Evolutionary conservation across 2,113 vertebrate genomes (phyloP).

Genomic region (Solea senegalensis): DNA sequence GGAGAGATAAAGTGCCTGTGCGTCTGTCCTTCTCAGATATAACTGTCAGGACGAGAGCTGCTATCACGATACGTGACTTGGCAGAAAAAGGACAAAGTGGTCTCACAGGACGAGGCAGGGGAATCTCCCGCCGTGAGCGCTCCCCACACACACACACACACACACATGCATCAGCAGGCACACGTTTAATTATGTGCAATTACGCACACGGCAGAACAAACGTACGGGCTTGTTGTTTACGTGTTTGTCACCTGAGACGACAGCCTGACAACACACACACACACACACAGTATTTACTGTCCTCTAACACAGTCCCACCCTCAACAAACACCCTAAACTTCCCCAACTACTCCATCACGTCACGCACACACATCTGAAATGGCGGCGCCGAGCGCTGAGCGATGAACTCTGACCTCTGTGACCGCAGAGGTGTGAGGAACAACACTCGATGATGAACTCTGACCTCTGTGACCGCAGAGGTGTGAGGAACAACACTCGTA

Average conservation of each 20-base stretch:
- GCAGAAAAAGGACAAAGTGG: constrained; percentile 89
- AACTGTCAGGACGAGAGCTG: constrained; percentile 98
- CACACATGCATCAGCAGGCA: neutral
- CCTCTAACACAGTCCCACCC: constrained; percentile 86
- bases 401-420: constrained; percentile 89
- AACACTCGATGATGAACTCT: constrained; percentile 86
- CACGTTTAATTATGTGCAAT: constrained; percentile 20
- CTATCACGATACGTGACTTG: constrained; percentile 96
- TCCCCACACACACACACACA: constrained; percentile 14
- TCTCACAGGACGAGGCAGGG: constrained; percentile 93
- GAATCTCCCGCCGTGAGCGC: constrained; percentile 33
- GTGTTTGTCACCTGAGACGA: neutral
- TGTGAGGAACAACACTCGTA: too few species aligned
- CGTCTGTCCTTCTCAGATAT: constrained; percentile 84
- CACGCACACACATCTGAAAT: constrained; percentile 86
- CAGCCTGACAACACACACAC: neutral
- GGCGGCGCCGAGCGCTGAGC: constrained; percentile 79
- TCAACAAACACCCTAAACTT: constrained; percentile 98
- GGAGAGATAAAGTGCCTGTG: constrained; percentile 46
- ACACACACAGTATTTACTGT: neutral
- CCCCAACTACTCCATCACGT: constrained; percentile 94
- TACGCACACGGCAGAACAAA: neutral
- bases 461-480: constrained; percentile 18
- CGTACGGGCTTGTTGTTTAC: too few species aligned
- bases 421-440: too few species aligned